phyloP scores from a whole-genome alignment of 2,888 invertebrate species.

The Vesta saturnalis region DNA sequence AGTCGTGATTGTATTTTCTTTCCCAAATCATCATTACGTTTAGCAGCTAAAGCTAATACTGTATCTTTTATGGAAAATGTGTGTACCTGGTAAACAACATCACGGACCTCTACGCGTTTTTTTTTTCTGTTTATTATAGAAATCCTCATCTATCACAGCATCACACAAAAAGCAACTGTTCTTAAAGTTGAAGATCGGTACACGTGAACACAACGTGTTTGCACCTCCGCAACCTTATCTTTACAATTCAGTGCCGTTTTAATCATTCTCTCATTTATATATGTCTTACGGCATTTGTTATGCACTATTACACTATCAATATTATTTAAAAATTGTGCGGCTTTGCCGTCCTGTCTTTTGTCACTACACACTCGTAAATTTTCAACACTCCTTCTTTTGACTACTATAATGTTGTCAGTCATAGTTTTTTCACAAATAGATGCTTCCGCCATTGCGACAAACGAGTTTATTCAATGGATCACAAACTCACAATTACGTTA shows the following conservation, averaged over 20 bases:
- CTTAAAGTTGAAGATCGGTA: conserved; percentile 2
- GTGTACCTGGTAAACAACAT: conserved; percentile 11
- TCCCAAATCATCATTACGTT: conserved; percentile 9
- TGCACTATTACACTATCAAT: conserved; percentile 6
- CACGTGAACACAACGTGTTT: no score
- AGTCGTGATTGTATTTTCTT: conserved; percentile 3
- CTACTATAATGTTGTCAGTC: neutral
- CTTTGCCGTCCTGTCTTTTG: conserved; percentile 4
- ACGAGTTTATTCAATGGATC: neutral
- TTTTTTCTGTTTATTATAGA: no score
- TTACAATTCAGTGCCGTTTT: neutral
- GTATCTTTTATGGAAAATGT: conserved; percentile 5
- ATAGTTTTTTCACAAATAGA: conserved; percentile 11
- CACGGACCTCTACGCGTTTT: conserved; percentile 5
- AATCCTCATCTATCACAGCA: conserved; percentile 1
- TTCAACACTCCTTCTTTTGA: conserved; percentile 9
- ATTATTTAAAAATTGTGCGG: conserved; percentile 9
- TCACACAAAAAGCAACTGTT: conserved; percentile 7
- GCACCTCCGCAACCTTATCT: conserved; percentile 3
- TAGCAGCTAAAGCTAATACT: conserved; percentile 10
- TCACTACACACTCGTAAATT: conserved; percentile 2
- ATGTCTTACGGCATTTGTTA: neutral
- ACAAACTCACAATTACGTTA: no score
- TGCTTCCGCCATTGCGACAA: neutral
- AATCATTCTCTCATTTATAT: conserved; percentile 8